Percentiles rank a stretch among this genome's conserved stretches.
These are phyloP conservation scores for Ophraella communa DNA, from an alignment of 2,888 invertebrate genomes.

Conservation along the genomic window DNA sequence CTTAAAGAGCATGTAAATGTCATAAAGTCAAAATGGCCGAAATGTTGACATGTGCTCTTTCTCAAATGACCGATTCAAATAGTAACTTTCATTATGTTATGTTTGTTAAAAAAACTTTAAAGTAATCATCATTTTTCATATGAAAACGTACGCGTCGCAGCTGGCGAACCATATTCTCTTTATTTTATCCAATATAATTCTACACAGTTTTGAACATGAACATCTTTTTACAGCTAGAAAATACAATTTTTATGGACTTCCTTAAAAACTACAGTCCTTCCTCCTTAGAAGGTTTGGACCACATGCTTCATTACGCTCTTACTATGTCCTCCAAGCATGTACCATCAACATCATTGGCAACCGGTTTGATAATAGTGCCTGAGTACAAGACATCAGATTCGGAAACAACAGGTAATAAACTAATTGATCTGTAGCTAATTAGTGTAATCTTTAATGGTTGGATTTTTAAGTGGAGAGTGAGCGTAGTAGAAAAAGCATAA, in stretches of 20 bases:
- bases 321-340: conserved; percentile 9
- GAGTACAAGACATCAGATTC: background rate
- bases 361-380: background rate
- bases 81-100: too few relatives aligned
- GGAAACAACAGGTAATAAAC: background rate
- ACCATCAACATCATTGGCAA: background rate
- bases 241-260: conserved; percentile 40
- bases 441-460: too few relatives aligned
- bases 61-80: too few relatives aligned
- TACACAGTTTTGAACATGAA: too few relatives aligned
- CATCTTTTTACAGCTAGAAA: conserved; percentile 37
- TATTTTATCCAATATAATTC: background rate
- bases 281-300: conserved; percentile 37
- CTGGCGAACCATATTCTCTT: background rate
- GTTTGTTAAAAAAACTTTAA: too few relatives aligned
- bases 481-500: conserved; percentile 1
- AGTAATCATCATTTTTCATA: too few relatives aligned
- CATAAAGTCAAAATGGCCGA: too few relatives aligned
- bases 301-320: conserved; percentile 7
- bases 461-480: background rate
- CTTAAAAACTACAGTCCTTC: conserved; percentile 38
- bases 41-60: too few relatives aligned
- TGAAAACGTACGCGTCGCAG: too few relatives aligned
- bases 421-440: too few relatives aligned
- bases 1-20: too few relatives aligned